These are phyloP conservation scores for Balaeniceps rex DNA, from an alignment of 2,113 vertebrate genomes.

Conservation along the genomic window DNA sequence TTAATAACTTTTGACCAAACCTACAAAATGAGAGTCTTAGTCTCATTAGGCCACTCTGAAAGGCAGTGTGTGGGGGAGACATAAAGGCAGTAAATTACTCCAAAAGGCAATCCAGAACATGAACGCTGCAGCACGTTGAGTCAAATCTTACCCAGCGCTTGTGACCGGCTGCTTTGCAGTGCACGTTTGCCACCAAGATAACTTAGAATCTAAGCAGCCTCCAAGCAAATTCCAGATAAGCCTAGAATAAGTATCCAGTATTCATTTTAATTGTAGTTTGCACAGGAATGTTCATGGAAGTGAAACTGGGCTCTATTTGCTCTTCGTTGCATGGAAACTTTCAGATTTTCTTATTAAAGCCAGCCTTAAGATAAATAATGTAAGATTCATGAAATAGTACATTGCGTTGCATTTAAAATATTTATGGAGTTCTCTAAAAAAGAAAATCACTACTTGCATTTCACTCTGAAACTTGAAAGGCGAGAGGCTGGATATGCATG, in stretches of 20 bases:
- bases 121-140: neutral
- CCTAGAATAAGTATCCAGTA: neutral
- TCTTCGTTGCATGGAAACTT: neutral
- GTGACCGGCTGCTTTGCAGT: neutral
- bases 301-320: neutral
- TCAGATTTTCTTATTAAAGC: constrained; percentile 50
- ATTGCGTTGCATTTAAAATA: constrained; percentile 68
- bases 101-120: neutral
- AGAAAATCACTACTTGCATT: constrained; percentile 42
- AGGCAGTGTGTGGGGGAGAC: neutral
- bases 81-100: neutral
- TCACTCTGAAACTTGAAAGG: constrained; percentile 26
- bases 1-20: neutral
- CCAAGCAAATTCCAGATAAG: neutral
- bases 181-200: neutral
- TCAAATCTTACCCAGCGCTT: neutral
- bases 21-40: neutral
- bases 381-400: constrained; percentile 44
- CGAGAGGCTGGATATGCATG: neutral
- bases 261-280: neutral
- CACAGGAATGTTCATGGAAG: neutral
- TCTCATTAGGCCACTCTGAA: neutral
- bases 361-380: constrained; percentile 72
- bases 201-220: neutral
- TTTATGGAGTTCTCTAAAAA: constrained; percentile 63